A percentile compares a stretch with the other conserved stretches of the same genome.
Conservation (phyloP, 2,113 vertebrate species). For the Platanista minor region DNA sequence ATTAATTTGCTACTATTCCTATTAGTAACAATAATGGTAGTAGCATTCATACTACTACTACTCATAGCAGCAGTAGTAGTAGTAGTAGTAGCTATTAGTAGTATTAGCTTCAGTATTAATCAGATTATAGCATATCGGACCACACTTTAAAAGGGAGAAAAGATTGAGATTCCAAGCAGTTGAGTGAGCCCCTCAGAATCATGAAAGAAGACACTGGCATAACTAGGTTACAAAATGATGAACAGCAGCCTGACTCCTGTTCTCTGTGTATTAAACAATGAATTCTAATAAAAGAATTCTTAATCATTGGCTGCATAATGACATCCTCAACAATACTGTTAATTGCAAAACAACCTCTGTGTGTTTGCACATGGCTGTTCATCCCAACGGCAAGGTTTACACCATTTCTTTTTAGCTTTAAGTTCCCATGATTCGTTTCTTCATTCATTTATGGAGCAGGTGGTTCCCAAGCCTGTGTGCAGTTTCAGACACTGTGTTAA, state of each 20-base stretch:
- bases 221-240: neutral
- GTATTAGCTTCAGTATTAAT: neutral
- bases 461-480: neutral
- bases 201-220: neutral
- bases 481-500: neutral
- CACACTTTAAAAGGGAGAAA: neutral
- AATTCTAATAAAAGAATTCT: constrained; percentile 41
- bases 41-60: neutral
- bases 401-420: neutral
- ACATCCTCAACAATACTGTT: constrained; percentile 24
- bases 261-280: constrained; percentile 15
- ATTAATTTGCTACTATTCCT: neutral
- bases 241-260: neutral
- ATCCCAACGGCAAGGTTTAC: neutral
- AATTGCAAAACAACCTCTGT: constrained; percentile 8
- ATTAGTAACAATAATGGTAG: neutral
- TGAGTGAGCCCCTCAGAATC: neutral
- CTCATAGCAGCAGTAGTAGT: too few species aligned
- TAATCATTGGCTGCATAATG: neutral
- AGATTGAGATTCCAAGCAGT: neutral
- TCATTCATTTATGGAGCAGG: neutral
- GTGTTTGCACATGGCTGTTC: neutral
- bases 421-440: neutral
- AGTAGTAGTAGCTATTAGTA: neutral
- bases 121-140: neutral